These are phyloP conservation scores for Heptranchias perlo DNA, from an alignment of 2,113 vertebrate species.

Conservation along the genomic window DNA sequence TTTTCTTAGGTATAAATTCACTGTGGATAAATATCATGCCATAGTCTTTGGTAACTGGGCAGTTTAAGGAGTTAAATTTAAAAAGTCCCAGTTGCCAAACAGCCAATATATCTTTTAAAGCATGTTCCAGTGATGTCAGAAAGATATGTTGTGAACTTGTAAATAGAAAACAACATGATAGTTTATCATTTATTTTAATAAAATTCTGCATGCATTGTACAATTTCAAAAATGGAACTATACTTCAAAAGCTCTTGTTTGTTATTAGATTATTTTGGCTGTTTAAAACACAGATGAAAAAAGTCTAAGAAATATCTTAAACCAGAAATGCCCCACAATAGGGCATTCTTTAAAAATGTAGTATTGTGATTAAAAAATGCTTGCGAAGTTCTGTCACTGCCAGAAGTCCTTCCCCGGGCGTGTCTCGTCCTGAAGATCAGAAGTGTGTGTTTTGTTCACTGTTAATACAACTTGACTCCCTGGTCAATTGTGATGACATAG, in stretches of 20 bases:
- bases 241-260: neutral
- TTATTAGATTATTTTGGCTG: neutral
- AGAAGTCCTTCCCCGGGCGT: no score
- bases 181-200: neutral
- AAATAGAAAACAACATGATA: neutral
- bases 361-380: no score
- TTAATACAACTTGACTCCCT: neutral
- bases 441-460: neutral
- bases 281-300: neutral
- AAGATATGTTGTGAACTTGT: neutral
- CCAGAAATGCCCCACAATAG: no score
- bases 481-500: neutral
- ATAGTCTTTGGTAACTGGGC: neutral
- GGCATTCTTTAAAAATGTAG: no score
- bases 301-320: neutral
- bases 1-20: neutral
- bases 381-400: no score
- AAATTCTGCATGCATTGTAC: neutral
- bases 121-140: no score
- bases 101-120: neutral
- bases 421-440: neutral
- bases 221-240: neutral
- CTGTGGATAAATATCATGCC: neutral
- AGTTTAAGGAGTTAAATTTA: neutral
- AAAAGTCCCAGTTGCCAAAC: neutral